Evolutionary conservation across 1,140 invertebrate genomes (phyloP), one percentile per base, ranked within the genome.

Genomic region (Sminthurinus signatus): DNA sequence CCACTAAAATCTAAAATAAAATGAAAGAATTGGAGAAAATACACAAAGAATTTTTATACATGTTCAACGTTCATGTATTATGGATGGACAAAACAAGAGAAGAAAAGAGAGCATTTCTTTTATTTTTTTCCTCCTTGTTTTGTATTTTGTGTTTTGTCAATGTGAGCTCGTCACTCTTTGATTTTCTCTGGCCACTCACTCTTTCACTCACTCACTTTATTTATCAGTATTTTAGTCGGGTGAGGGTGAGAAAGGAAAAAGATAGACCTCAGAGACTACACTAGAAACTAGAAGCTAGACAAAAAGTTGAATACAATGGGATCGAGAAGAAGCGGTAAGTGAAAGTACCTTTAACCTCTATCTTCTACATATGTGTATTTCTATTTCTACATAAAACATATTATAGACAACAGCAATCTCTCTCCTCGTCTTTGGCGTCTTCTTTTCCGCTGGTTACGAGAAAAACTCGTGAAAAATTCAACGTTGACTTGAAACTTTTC

Each of bases 101-200:
- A n/a, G n/a, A n/a, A n/a, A n/a, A n/a, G n/a, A n/a, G n/a, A n/a
- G n/a, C n/a, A n/a, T n/a, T n/a, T n/a, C n/a, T n/a, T n/a, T n/a
- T n/a, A n/a, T n/a, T n/a, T 68, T 51, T 62, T 61, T 57, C 57
- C 70, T 64, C n/a, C n/a, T n/a, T n/a, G n/a, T n/a, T n/a, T n/a
- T n/a, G n/a, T n/a, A n/a, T n/a, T n/a, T 66, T 69, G 69, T 64
- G 67, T 72, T 69, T 67, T 72, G 70, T 69, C 70, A 72, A 69
- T 72, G 67, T 64, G 48, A 72, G 39, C 70, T 72, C 70, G 70
- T 72, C 70, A 72, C 70, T 72, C 70, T 72, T 72, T 72, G 70
- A 72, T 72, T 72, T 72, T 25, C 44, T 69, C 56, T 55, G 55
- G 60, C 60, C 62, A 55, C 48, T 62, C 57, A 58, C 63, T 65